phyloP scores from a whole-genome alignment of 2,888 invertebrate species.

The Trisateles emortualis region DNA sequence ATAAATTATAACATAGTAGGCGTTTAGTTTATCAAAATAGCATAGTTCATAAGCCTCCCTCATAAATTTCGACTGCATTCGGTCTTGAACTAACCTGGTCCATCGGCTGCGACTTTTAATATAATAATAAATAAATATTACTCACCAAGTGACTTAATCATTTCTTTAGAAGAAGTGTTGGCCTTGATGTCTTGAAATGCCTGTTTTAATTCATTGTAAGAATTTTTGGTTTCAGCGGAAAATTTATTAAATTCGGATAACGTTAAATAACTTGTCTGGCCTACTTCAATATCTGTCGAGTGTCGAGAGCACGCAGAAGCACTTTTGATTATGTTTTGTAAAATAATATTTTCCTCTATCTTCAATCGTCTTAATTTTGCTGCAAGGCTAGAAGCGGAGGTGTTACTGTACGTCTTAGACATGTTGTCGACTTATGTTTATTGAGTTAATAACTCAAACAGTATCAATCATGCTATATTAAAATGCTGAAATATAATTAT shows the following conservation, averaged over 20 bases:
- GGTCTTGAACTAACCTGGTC: too few relatives aligned
- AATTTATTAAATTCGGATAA: slow-evolving; percentile 51
- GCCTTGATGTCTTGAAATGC: slow-evolving; percentile 68
- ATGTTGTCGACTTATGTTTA: neutral
- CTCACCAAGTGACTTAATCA: slow-evolving; percentile 61
- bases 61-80: too few relatives aligned
- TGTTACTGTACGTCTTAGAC: slow-evolving; percentile 9
- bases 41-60: too few relatives aligned
- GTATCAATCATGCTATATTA: too few relatives aligned
- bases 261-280: slow-evolving; percentile 12
- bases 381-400: slow-evolving; percentile 31
- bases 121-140: slow-evolving; percentile 7
- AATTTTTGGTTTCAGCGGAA: slow-evolving; percentile 51
- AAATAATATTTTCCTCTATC: slow-evolving; percentile 73
- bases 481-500: too few relatives aligned
- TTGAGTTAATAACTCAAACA: too few relatives aligned
- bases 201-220: slow-evolving; percentile 55
- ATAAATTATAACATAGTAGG: too few relatives aligned
- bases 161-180: slow-evolving; percentile 56
- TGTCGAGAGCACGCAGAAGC: slow-evolving; percentile 2
- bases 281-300: slow-evolving; percentile 2
- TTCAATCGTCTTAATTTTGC: slow-evolving; percentile 70
- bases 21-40: too few relatives aligned
- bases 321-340: slow-evolving; percentile 45
- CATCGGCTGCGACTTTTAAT: too few relatives aligned